phyloP scores from a whole-genome alignment of 1,140 invertebrate species.

The Hesperophylax magnus region DNA sequence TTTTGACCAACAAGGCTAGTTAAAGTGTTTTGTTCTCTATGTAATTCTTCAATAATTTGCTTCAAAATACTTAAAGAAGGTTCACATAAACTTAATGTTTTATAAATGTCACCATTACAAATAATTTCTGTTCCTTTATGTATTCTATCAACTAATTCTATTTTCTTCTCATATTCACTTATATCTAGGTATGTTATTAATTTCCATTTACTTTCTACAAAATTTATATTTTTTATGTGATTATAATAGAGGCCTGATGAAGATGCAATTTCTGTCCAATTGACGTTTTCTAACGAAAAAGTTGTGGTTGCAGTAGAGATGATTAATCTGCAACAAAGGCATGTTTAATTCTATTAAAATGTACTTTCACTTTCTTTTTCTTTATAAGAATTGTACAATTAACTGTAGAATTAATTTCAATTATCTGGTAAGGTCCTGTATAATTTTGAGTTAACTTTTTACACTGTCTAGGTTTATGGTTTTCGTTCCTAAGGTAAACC shows the following conservation, averaged over 20 bases:
- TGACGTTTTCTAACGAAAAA: not conserved
- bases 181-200: conserved; percentile 12
- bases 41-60: not conserved
- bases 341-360: not conserved
- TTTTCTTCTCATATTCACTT: not conserved
- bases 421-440: not conserved
- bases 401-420: not conserved
- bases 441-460: not conserved
- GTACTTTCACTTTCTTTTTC: not conserved
- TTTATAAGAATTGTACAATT: not conserved
- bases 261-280: not conserved
- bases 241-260: conserved; percentile 18
- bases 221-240: not conserved
- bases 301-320: not conserved
- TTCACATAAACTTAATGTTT: not conserved
- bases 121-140: not conserved
- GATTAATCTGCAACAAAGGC: not conserved
- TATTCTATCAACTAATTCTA: not conserved
- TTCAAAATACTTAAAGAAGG: not conserved
- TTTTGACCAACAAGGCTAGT: not conserved
- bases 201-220: conserved; percentile 28
- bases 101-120: not conserved
- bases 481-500: not conserved
- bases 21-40: not conserved
- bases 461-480: not conserved